Percentiles rank a stretch among this genome's conserved stretches.
Conservation (phyloP, 1,140 invertebrate species). For the Drosophila virilis region DNA sequence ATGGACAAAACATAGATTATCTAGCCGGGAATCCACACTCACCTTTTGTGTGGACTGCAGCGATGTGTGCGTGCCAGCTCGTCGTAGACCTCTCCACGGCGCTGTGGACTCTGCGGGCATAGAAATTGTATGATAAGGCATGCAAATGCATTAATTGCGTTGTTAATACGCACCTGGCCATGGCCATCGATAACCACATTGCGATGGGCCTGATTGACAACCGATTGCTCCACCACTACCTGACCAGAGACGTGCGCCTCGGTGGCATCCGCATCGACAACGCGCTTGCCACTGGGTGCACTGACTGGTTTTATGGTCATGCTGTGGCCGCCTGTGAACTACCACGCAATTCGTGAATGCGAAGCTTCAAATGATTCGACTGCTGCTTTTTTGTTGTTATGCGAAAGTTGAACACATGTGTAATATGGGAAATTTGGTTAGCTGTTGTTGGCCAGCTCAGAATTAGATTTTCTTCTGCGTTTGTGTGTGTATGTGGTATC, state of each 20-base stretch:
- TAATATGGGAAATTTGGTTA: conserved; percentile 27
- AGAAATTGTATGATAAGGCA: conserved; percentile 11
- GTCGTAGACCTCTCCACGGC: conserved; percentile 77
- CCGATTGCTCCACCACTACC: conserved; percentile 69
- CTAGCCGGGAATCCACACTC: conserved; percentile 6
- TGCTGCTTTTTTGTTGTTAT: neutral
- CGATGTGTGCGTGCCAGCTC: conserved; percentile 77
- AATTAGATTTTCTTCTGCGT: conserved; percentile 56
- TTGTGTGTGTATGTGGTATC: conserved; percentile 30
- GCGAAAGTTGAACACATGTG: conserved; percentile 28
- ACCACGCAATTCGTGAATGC: conserved; percentile 20
- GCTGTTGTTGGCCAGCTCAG: conserved; percentile 43
- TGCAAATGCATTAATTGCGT: neutral
- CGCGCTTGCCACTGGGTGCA: conserved; percentile 70
- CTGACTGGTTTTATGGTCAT: conserved; percentile 81
- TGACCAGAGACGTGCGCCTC: conserved; percentile 62
- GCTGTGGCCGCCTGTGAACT: conserved; percentile 17
- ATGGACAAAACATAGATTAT: too few relatives aligned
- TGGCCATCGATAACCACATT: conserved; percentile 71
- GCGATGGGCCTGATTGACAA: conserved; percentile 68
- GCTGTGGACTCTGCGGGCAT: conserved; percentile 74
- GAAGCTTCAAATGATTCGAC: conserved; percentile 7
- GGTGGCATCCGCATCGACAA: conserved; percentile 62
- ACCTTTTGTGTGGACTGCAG: conserved; percentile 81
- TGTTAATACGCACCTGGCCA: conserved; percentile 51